phyloP scores from a whole-genome alignment of 64 coral and sea anemone species.

The Stichodactyla helianthus region DNA sequence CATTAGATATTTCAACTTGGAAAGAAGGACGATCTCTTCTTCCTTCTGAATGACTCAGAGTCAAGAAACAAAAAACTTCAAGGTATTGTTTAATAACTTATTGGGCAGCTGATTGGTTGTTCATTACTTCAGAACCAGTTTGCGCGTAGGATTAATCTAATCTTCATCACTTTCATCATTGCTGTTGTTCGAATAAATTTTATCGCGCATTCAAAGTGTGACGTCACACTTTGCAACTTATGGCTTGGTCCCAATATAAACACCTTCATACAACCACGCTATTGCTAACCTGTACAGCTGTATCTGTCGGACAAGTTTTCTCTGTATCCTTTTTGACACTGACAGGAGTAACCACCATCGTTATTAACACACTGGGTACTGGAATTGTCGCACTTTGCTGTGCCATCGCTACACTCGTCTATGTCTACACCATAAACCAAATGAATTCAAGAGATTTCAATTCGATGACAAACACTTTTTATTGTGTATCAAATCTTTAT shows the following conservation, averaged over 20 bases:
- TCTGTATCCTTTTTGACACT: slow-evolving; percentile 21
- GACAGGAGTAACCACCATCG: slow-evolving; percentile 6
- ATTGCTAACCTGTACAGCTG: not conserved
- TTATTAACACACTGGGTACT: slow-evolving; percentile 22
- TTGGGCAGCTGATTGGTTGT: no score
- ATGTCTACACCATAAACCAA: slow-evolving; percentile 15
- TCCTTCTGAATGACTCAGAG: no score
- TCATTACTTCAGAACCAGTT: no score
- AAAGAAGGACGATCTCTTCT: no score
- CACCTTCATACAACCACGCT: not conserved
- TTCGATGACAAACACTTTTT: not conserved
- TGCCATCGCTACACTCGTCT: slow-evolving; percentile 6
- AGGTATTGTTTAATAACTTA: no score
- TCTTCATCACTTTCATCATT: no score
- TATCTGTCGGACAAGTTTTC: not conserved
- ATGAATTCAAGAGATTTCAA: not conserved
- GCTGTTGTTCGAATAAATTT: no score
- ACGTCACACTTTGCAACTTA: not conserved
- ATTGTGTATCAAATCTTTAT: not conserved
- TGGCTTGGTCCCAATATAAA: not conserved
- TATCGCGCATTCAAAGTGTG: not conserved
- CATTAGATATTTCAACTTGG: not conserved
- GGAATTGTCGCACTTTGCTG: not conserved
- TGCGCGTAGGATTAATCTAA: no score
- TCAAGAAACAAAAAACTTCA: no score